phyloP scores from a whole-genome alignment of 2,113 vertebrate species.

The Podarcis raffonei region DNA sequence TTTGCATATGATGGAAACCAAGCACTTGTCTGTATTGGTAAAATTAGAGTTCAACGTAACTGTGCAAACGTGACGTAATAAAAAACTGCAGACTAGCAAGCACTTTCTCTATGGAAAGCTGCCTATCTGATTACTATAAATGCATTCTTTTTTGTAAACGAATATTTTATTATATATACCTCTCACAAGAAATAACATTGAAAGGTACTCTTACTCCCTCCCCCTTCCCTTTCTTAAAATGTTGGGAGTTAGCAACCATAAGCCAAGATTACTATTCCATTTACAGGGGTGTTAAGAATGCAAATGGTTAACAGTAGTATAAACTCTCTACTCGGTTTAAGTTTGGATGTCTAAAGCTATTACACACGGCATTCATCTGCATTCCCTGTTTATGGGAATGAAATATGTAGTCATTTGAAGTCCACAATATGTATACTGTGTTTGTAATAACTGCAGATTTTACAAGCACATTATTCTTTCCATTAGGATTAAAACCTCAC shows the following conservation, averaged over 20 bases:
- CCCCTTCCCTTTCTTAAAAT: conserved; percentile 44
- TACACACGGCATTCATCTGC: conserved; percentile 78
- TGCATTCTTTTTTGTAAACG: neutral
- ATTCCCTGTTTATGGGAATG: conserved; percentile 83
- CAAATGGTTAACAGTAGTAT: conserved; percentile 79
- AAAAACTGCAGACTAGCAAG: neutral
- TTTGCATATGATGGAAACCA: neutral
- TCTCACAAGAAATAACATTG: conserved; percentile 41
- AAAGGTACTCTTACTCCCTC: neutral
- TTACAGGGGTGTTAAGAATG: conserved; percentile 78
- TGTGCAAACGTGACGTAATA: neutral
- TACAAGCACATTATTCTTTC: conserved; percentile 91
- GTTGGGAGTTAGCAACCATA: conserved; percentile 63
- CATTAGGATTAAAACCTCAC: conserved; percentile 90
- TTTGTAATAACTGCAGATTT: conserved; percentile 89
- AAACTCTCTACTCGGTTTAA: conserved; percentile 75
- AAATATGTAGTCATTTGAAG: conserved; percentile 86
- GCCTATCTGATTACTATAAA: neutral
- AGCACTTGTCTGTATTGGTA: neutral
- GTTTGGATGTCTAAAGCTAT: conserved; percentile 78
- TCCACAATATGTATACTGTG: conserved; percentile 86
- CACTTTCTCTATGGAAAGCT: neutral
- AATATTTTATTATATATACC: neutral
- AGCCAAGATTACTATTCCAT: conserved; percentile 70
- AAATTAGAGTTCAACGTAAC: neutral